Conservation (phyloP, 2,113 vertebrate species). For the Cyrtonyx montezumae region DNA sequence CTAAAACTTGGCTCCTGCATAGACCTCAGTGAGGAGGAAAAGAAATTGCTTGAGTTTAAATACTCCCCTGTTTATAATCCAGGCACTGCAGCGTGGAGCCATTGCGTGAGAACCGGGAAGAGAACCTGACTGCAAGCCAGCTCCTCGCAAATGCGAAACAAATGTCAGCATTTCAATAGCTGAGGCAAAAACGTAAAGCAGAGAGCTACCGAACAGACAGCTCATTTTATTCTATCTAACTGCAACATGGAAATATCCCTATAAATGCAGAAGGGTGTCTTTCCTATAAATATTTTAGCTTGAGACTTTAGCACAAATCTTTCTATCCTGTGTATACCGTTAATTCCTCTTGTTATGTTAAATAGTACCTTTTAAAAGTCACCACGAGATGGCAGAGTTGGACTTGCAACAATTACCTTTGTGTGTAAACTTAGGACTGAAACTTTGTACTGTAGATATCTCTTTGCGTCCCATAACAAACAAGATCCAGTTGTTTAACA, state of each 20-base stretch:
- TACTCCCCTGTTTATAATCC: constrained; percentile 64
- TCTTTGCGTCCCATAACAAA: not conserved
- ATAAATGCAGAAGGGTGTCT: not conserved
- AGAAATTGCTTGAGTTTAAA: constrained; percentile 56
- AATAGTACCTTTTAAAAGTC: not conserved
- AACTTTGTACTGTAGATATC: not conserved
- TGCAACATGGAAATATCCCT: not conserved
- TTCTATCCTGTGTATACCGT: not conserved
- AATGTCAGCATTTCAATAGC: constrained; percentile 45
- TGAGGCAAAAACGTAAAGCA: not conserved
- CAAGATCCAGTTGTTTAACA: not conserved
- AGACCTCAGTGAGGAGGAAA: constrained; percentile 47
- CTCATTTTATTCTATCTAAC: not conserved
- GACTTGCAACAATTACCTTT: not conserved
- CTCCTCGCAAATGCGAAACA: constrained; percentile 60
- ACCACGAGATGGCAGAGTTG: constrained; percentile 66
- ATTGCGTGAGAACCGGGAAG: constrained; percentile 63
- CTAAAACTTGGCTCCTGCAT: constrained; percentile 56
- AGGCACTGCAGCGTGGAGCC: constrained; percentile 12
- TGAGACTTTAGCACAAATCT: not conserved
- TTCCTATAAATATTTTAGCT: not conserved
- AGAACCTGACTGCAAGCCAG: constrained; percentile 49
- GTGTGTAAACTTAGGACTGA: not conserved
- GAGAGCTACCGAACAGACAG: not conserved
- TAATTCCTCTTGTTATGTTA: accelerated